These are phyloP conservation scores for Anseranas semipalmata DNA, from an alignment of 2,113 vertebrate genomes.

Conservation along the genomic window DNA sequence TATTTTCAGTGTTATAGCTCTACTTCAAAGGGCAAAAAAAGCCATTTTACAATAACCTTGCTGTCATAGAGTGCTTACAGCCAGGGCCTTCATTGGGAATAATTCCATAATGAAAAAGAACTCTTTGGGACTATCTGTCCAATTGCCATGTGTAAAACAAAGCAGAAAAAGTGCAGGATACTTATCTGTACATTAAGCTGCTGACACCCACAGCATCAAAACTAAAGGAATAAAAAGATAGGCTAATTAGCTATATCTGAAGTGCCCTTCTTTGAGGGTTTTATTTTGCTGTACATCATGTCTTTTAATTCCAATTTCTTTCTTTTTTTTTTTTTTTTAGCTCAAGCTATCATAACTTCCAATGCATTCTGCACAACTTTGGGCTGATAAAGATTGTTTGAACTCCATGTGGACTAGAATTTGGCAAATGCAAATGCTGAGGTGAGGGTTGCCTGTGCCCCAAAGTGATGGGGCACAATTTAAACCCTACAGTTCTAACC, in stretches of 20 bases:
- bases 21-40: conserved; percentile 62
- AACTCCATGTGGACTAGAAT: not conserved
- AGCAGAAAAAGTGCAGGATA: conserved; percentile 35
- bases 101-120: conserved; percentile 59
- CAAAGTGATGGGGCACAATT: not conserved
- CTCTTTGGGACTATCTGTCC: conserved; percentile 18
- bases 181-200: conserved; percentile 45
- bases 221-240: conserved; percentile 4
- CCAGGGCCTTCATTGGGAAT: conserved; percentile 34
- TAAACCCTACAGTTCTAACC: not conserved
- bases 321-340: not conserved
- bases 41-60: conserved; percentile 58
- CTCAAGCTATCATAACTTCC: not conserved
- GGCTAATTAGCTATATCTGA: conserved; percentile 12
- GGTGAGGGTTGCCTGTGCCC: not conserved
- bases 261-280: not conserved
- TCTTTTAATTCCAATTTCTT: not conserved
- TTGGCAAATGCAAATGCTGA: not conserved
- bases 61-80: conserved; percentile 55
- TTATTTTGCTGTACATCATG: conserved; percentile 2
- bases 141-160: conserved; percentile 31
- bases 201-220: not conserved
- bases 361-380: not conserved
- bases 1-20: conserved; percentile 27
- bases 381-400: not conserved